phyloP scores from a whole-genome alignment of 2,888 invertebrate genomes.

The Mechanitis mazaeus region DNA sequence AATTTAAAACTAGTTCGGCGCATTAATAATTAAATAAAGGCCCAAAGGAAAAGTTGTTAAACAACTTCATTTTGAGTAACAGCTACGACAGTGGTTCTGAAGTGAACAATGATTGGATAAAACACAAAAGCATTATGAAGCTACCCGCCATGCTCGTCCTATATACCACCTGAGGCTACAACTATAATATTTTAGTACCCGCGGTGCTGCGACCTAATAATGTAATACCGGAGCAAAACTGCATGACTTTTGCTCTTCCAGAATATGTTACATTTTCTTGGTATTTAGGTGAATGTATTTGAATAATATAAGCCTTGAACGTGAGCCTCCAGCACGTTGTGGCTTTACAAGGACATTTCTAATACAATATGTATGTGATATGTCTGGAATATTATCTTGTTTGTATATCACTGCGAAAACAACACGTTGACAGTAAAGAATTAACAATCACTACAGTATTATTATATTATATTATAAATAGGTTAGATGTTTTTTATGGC shows the following conservation, averaged over 20 bases:
- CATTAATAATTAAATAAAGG: not conserved
- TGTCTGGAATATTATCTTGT: not conserved
- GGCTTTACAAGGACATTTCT: not conserved
- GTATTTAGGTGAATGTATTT: conserved; percentile 15
- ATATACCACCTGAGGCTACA: conserved; percentile 12
- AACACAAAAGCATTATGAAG: conserved; percentile 4
- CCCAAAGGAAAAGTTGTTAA: too few relatives aligned
- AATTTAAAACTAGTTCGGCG: too few relatives aligned
- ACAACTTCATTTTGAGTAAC: too few relatives aligned
- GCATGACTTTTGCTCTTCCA: conserved; percentile 7
- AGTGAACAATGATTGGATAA: conserved; percentile 6
- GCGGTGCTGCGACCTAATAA: conserved; percentile 18
- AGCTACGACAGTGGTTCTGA: not conserved
- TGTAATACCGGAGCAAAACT: conserved; percentile 15
- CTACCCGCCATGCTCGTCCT: conserved; percentile 16
- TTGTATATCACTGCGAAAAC: too few relatives aligned
- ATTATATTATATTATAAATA: too few relatives aligned
- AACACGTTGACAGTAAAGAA: too few relatives aligned
- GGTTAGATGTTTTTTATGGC: too few relatives aligned
- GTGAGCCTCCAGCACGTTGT: conserved; percentile 11
- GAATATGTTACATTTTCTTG: conserved; percentile 3
- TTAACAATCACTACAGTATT: too few relatives aligned
- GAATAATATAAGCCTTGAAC: conserved; percentile 21
- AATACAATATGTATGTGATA: conserved; percentile 6
- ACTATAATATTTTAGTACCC: conserved; percentile 13